Percentiles rank a stretch among this genome's conserved stretches.
phyloP scores from a whole-genome alignment of 2,888 invertebrate species.

The Agrotis puta region DNA sequence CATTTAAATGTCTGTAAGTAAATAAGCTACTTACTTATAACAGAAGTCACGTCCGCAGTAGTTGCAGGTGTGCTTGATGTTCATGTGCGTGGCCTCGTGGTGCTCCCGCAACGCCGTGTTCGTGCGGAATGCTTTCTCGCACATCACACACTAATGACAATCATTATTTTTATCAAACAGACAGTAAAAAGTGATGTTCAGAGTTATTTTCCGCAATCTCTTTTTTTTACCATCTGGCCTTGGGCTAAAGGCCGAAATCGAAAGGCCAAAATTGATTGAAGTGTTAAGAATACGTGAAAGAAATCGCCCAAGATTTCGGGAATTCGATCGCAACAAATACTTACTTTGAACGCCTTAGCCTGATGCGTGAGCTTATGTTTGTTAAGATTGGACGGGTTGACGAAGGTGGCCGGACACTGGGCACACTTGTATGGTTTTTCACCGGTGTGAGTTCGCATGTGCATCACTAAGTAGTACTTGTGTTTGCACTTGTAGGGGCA shows the following conservation, averaged over 20 bases:
- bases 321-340: neutral
- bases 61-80: slow-evolving; percentile 87
- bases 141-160: slow-evolving; percentile 80
- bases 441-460: slow-evolving; percentile 90
- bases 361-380: slow-evolving; percentile 92
- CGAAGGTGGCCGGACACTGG: slow-evolving; percentile 91
- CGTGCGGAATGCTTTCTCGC: slow-evolving; percentile 87
- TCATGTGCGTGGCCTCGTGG: slow-evolving; percentile 87
- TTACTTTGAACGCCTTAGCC: slow-evolving; percentile 87
- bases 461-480: slow-evolving; percentile 89
- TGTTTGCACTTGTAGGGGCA: slow-evolving; percentile 89
- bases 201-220: no score
- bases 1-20: no score
- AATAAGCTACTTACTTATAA: slow-evolving; percentile 81
- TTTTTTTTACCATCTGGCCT: no score
- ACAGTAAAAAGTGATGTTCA: no score
- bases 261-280: no score
- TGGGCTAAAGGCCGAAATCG: no score
- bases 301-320: no score
- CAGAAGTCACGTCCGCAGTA: slow-evolving; percentile 87
- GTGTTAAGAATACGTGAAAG: no score
- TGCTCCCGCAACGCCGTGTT: slow-evolving; percentile 87
- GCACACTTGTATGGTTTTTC: slow-evolving; percentile 88
- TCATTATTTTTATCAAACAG: neutral
- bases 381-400: slow-evolving; percentile 92